Base-by-base conservation (phyloP, 2,113 vertebrate genomes). In the Pterocles orientalis region DNA sequence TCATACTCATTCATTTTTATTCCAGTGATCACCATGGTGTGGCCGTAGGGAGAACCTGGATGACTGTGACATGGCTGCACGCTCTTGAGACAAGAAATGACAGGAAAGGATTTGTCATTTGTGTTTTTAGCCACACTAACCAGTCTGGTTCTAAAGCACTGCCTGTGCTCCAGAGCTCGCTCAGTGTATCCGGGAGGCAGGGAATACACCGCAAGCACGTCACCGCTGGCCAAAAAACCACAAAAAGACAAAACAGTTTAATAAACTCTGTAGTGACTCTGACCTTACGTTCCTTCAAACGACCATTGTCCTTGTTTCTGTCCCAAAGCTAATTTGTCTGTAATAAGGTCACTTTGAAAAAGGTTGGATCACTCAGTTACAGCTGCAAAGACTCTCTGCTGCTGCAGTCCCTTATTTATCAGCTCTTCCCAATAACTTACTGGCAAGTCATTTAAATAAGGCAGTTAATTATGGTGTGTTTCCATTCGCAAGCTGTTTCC, bases 401-500 rank as follows among this genome's bases (percentile, higher is more conserved):
- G 75, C 51, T 51, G 51, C 66, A 83, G 51, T 54, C 36, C 33
- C 51, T 48, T 78, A 51, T 71, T 91, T 92, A 93, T 81, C 54
- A 83, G 8, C 45, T 95, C 72, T 90, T 90, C 79, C 33, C 58
- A 76, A 48, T 69, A 91, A 85, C 24, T 64, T 45, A 60, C 64
- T 33, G 47, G 47, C 33, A 83, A 76, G 34, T 50, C 1, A 43
- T 86, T 91, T 88, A 88, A 88, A 97, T 48, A 77, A 78, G 48
- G 26, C 47, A 94, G 76, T 68, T 95, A 79, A 91, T 92, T 91
- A 81, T 71, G 43, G 53, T 64, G 25, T 12, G 0, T 69, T 96
- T 71, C 95, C 80, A 94, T 88, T 66, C 92, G 64, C 69, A 84
- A 92, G 83, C 60, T 77, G 34, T 81, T 95, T 95, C 73, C 87